Percentiles rank a stretch among this genome's conserved stretches.
Evolutionary conservation across 2,888 invertebrate genomes (phyloP).

Genomic region (Argyresthia goedartella): DNA sequence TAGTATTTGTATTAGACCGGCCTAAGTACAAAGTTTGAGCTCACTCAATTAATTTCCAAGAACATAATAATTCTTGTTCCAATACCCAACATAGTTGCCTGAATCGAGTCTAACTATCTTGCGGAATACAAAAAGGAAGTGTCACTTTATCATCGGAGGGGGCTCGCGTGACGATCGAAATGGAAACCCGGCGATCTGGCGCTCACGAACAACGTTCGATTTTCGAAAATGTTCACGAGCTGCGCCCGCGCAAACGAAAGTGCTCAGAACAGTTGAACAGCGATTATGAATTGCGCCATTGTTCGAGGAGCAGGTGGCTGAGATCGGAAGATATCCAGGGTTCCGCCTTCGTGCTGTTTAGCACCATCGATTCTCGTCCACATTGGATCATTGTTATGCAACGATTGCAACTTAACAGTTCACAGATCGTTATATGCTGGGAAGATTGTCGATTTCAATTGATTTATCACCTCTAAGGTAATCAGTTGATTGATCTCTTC

Average conservation of each 20-base stretch:
- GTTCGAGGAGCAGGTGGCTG: conserved; percentile 49
- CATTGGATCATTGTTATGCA: not conserved
- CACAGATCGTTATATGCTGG: not conserved
- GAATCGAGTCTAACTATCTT: not conserved
- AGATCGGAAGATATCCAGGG: conserved; percentile 25
- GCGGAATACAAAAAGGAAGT: not conserved
- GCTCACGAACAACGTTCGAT: conserved; percentile 54
- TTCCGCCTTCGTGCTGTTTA: conserved; percentile 22
- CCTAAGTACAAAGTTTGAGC: too few relatives aligned
- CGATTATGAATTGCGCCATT: conserved; percentile 27
- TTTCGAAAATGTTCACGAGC: conserved; percentile 54
- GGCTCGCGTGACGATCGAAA: conserved; percentile 43
- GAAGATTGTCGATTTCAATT: too few relatives aligned
- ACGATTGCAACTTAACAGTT: not conserved
- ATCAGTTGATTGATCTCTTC: too few relatives aligned
- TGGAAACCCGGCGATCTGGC: conserved; percentile 39
- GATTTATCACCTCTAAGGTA: too few relatives aligned
- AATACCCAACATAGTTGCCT: not conserved
- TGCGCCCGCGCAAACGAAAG: conserved; percentile 44
- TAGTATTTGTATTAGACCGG: too few relatives aligned
- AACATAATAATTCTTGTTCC: too few relatives aligned
- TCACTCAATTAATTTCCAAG: too few relatives aligned
- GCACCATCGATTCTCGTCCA: not conserved
- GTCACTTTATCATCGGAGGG: not conserved
- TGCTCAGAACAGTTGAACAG: conserved; percentile 21